These are phyloP conservation scores for Euzophera pinguis DNA, from an alignment of 2,888 invertebrate species.

Conservation along the genomic window DNA sequence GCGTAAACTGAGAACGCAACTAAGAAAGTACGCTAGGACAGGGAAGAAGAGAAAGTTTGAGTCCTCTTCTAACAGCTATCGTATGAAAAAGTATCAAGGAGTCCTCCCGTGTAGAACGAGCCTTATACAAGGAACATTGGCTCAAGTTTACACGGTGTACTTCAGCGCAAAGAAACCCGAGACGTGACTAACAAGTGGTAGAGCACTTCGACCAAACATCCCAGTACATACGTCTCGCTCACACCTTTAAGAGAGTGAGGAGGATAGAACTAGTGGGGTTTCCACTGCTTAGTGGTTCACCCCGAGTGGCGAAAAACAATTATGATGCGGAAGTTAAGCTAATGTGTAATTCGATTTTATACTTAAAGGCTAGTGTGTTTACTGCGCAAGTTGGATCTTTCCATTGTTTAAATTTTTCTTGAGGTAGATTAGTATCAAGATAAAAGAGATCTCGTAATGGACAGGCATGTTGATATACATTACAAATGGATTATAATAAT, in stretches of 20 bases:
- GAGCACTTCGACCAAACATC: conserved; percentile 9
- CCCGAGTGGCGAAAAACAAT: conserved; percentile 7
- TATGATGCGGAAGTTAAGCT: conserved; percentile 2
- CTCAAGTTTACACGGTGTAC: conserved; percentile 2
- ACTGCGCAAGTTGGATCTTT: too few species aligned
- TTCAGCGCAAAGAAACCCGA: conserved; percentile 20
- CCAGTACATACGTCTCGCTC: background rate
- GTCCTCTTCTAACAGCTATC: too few species aligned
- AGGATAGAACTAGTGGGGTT: conserved; percentile 14
- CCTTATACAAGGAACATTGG: background rate
- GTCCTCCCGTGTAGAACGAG: background rate
- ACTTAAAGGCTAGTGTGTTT: too few species aligned
- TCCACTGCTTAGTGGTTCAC: conserved; percentile 29
- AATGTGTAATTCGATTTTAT: background rate
- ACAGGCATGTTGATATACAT: too few species aligned
- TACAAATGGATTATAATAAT: too few species aligned
- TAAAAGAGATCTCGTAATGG: too few species aligned
- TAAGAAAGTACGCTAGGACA: too few species aligned
- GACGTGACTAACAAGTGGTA: conserved; percentile 29
- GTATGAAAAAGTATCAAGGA: too few species aligned
- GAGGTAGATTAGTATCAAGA: too few species aligned
- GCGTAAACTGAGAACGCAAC: too few species aligned
- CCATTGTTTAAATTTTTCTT: too few species aligned
- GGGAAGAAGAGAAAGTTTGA: too few species aligned
- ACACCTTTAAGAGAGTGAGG: background rate